Percentiles rank a stretch among this genome's conserved stretches.
phyloP scores from a whole-genome alignment of 2,797 vertebrate species.

The Bovichtus diacanthus region DNA sequence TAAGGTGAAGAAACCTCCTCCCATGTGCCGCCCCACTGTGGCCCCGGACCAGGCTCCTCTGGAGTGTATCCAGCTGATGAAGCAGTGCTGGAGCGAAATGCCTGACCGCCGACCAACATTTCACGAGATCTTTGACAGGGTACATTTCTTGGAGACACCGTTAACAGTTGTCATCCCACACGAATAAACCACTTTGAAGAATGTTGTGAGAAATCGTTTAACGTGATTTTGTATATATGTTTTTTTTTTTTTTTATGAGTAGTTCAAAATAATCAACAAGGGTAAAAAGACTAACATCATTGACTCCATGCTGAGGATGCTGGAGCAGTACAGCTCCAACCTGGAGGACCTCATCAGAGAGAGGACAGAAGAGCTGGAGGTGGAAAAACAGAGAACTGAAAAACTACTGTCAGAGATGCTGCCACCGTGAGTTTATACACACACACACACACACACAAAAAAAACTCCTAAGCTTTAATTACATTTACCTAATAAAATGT shows the following conservation, averaged over 20 bases:
- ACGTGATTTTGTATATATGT: not conserved
- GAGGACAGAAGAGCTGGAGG: constrained; percentile 88
- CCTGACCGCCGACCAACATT: constrained; percentile 88
- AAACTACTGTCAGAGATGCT: constrained; percentile 89
- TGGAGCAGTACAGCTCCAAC: constrained; percentile 90
- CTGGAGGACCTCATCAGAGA: constrained; percentile 89
- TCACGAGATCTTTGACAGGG: constrained; percentile 89
- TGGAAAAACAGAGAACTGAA: constrained; percentile 89
- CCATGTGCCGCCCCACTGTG: constrained; percentile 89
- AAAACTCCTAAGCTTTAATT: not conserved
- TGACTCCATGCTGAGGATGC: constrained; percentile 89
- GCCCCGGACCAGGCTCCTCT: constrained; percentile 90
- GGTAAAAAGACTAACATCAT: constrained; percentile 91
- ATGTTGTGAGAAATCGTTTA: not conserved
- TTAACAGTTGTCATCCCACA: not conserved
- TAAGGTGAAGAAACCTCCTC: constrained; percentile 90
- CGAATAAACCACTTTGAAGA: not conserved
- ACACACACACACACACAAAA: not conserved
- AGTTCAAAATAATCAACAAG: constrained; percentile 91
- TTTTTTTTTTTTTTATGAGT: constrained; percentile 6
- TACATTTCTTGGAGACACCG: constrained; percentile 41
- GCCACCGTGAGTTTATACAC: constrained; percentile 83
- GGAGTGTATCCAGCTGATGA: constrained; percentile 91
- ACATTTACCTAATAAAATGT: not conserved
- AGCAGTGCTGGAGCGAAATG: constrained; percentile 90